These are phyloP conservation scores for Sarcophilus harrisii DNA, from an alignment of 2,797 vertebrate species.

Conservation along the genomic window DNA sequence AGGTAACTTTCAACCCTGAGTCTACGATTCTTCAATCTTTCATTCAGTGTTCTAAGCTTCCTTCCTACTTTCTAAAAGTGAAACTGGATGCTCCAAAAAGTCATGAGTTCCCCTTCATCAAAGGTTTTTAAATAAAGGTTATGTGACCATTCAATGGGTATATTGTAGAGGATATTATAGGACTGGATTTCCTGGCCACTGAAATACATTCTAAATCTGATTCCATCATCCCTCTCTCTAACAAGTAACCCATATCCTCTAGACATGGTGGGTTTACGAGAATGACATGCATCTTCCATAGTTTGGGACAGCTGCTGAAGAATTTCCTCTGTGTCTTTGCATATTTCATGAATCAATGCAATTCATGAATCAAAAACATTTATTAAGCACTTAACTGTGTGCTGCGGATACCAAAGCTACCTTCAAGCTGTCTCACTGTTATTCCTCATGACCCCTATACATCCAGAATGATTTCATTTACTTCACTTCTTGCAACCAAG, in stretches of 20 bases:
- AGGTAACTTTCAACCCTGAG: background rate
- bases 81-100: background rate
- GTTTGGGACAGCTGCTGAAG: background rate
- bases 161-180: background rate
- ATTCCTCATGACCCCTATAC: background rate
- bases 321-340: background rate
- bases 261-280: background rate
- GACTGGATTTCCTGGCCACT: background rate
- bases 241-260: background rate
- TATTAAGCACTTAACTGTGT: background rate
- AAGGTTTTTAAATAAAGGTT: background rate
- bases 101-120: no score
- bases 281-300: background rate
- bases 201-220: background rate
- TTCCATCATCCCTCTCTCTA: background rate
- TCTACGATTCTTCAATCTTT: background rate
- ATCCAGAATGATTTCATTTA: background rate
- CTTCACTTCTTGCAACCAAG: background rate
- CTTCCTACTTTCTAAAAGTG: background rate
- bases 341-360: background rate
- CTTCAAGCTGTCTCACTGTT: background rate
- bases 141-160: background rate
- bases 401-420: background rate
- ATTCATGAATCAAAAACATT: no score
- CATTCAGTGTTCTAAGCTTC: background rate